phyloP scores from a whole-genome alignment of 2,797 vertebrate genomes.

The Morelia viridis region DNA sequence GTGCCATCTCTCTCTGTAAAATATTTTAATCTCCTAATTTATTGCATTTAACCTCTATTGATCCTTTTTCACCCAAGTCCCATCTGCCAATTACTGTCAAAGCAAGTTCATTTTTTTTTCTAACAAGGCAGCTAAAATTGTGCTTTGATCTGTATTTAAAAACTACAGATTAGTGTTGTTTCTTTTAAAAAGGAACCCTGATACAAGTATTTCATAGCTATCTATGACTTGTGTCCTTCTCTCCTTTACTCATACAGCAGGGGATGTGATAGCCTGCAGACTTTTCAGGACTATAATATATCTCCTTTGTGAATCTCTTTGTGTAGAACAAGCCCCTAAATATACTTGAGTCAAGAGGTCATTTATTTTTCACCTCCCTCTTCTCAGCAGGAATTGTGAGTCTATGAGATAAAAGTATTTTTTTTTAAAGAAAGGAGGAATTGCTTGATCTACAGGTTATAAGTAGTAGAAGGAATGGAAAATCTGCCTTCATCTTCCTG shows the following conservation, averaged over 20 bases:
- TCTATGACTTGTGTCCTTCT: conserved; percentile 14
- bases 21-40: conserved; percentile 16
- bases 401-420: conserved; percentile 32
- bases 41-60: conserved; percentile 23
- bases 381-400: conserved; percentile 27
- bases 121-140: not conserved
- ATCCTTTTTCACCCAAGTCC: conserved; percentile 5
- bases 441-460: conserved; percentile 29
- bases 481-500: conserved; percentile 19
- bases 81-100: not conserved
- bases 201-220: not conserved
- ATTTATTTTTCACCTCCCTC: conserved; percentile 30
- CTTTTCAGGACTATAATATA: conserved; percentile 30
- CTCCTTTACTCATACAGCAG: conserved; percentile 25
- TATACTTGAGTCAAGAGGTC: conserved; percentile 30
- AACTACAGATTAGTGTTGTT: not conserved
- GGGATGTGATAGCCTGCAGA: conserved; percentile 24
- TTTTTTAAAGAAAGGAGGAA: not conserved
- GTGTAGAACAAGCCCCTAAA: conserved; percentile 30
- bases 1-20: not conserved
- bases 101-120: conserved; percentile 5
- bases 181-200: not conserved
- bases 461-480: conserved; percentile 11
- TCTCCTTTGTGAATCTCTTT: conserved; percentile 21
- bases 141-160: not conserved